phyloP scores from a whole-genome alignment of 2,888 invertebrate genomes.

The Lymantria dispar region DNA sequence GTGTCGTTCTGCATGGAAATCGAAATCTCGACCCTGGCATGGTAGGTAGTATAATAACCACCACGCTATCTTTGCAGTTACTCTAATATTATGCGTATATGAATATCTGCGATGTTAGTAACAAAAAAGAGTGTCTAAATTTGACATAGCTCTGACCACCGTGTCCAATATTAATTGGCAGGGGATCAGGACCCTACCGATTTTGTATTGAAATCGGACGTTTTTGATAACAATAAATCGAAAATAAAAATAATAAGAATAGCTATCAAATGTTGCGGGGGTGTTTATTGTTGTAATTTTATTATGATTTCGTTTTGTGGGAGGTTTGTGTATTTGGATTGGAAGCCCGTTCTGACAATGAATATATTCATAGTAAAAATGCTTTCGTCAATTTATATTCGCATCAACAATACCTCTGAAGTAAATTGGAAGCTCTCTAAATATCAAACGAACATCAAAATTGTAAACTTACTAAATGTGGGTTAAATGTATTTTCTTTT shows the following conservation, averaged over 20 bases:
- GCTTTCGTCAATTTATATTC: background rate
- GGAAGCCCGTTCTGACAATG: conserved; percentile 5
- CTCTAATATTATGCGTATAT: background rate
- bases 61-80: too few relatives aligned
- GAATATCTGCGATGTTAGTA: conserved; percentile 38
- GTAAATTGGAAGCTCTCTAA: background rate
- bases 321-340: conserved; percentile 5
- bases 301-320: conserved; percentile 40
- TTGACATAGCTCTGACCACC: conserved; percentile 74
- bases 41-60: too few relatives aligned
- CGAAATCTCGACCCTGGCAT: too few relatives aligned
- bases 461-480: too few relatives aligned
- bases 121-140: conserved; percentile 67
- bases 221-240: conserved; percentile 63
- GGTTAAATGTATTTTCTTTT: too few relatives aligned
- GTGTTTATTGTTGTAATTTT: conserved; percentile 55
- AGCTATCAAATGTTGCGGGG: conserved; percentile 62
- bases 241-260: conserved; percentile 72
- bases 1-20: too few relatives aligned
- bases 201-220: conserved; percentile 55
- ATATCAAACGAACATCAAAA: background rate
- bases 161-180: conserved; percentile 78
- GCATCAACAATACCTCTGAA: background rate
- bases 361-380: conserved; percentile 13
- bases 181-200: conserved; percentile 67